Conservation (phyloP, 2,113 vertebrate genomes). For the Taurulus bubalis region DNA sequence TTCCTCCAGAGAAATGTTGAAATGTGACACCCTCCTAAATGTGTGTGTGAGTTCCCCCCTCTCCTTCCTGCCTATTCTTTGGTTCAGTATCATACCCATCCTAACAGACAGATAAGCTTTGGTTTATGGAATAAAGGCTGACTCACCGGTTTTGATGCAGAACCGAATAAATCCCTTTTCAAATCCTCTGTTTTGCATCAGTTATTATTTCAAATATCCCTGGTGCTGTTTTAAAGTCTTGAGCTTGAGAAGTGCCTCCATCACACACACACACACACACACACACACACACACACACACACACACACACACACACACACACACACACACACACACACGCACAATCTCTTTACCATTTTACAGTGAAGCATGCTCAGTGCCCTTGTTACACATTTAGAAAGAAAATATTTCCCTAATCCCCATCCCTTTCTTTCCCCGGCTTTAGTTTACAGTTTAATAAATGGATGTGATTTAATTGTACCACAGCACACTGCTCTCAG, state of each 20-base stretch:
- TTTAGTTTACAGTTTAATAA: slow-evolving; percentile 73
- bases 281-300: neutral
- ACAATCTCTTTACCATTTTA: slow-evolving; percentile 30
- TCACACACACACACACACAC: neutral
- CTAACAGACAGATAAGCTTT: slow-evolving; percentile 75
- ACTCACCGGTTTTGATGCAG: slow-evolving; percentile 63
- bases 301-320: neutral
- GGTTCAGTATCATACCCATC: slow-evolving; percentile 59
- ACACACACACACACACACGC: neutral
- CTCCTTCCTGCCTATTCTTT: slow-evolving; percentile 46
- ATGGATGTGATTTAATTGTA: slow-evolving; percentile 76
- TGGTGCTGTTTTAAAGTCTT: slow-evolving; percentile 55
- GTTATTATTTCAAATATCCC: slow-evolving; percentile 73
- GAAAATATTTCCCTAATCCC: slow-evolving; percentile 64
- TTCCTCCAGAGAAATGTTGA: slow-evolving; percentile 5
- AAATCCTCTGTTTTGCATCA: slow-evolving; percentile 74
- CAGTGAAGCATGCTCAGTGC: slow-evolving; percentile 37
- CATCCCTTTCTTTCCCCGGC: slow-evolving; percentile 36
- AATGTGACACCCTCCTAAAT: slow-evolving; percentile 16
- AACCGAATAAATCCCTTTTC: slow-evolving; percentile 75
- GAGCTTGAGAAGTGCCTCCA: slow-evolving; percentile 36
- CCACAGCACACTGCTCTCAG: slow-evolving; percentile 58
- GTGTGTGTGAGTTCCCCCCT: slow-evolving; percentile 7
- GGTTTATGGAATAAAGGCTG: slow-evolving; percentile 68
- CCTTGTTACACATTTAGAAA: slow-evolving; percentile 60